Base-by-base conservation (phyloP, 2,888 invertebrate genomes). In the Dryomyza anilis region DNA sequence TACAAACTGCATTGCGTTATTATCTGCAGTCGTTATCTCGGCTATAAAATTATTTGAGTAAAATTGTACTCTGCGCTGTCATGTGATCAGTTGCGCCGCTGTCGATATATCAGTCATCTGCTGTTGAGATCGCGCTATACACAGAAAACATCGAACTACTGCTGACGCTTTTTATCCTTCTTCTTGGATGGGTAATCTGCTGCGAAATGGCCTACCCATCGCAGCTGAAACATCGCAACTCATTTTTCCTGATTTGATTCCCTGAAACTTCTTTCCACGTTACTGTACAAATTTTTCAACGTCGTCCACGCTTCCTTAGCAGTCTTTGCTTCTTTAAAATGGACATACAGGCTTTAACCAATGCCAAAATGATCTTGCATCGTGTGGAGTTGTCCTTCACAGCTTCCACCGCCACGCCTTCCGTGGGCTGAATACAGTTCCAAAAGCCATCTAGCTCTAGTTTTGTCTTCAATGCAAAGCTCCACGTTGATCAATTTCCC, bases 311-410 rank as follows among this genome's bases (percentile, higher is more conserved):
- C 33, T 8, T 57, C 45, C 12, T n/a, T 7, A n/a, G 62, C 30
- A 16, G 45, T 61, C 16, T 1, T 27, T 12, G 55, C 61, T 36
- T 57, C 52, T 14, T 46, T 36, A 21, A 65, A 50, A 52, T 61
- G 48, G 10, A 65, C 61, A 43, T 48, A 62, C 33, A 62, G 27
- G 7, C 16, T 62, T 57, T 65, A 19, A 57, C 33, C 36, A 65
- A 29, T 19, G 60, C 55, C 33, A 65, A 60, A 65, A 65, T 62
- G 1, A 61, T 48, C n/a, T 45, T 56, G 57, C 45, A 62, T 61
- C 65, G 39, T 57, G 56, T 48, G 36, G 29, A 39, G 10, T 61
- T 29, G 30, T 65, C 45, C 27, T 57, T 59, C 27, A n/a, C 8
- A 10, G 29, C 46, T 29, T 59, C 19, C 23, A 59, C 25, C n/a